Base-by-base conservation (phyloP, 2,113 vertebrate species). In the Mustela nigripes region DNA sequence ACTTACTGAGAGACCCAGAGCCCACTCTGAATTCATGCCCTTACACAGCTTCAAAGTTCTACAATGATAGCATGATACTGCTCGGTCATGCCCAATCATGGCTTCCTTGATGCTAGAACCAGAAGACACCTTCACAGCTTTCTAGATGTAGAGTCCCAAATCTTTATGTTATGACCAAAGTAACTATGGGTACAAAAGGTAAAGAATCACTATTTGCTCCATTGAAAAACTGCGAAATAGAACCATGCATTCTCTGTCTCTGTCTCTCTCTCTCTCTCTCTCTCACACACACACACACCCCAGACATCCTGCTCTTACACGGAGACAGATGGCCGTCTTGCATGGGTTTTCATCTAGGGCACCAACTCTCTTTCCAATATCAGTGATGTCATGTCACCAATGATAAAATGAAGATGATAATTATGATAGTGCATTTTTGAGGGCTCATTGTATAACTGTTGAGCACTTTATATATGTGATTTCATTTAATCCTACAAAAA, bases 391-490 rank as follows among this genome's bases (percentile, higher is more conserved):
- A 14, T 11, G 5, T 9, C 28, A 0, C 31, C 11, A 15, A 4
- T 26, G n/a, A 22, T 3, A 16, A 7, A 28, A 3, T 3, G 16
- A n/a, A 8, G 1, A 9, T 2, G 6, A 2, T 0, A 5, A 39
- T 12, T 45, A 18, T 4, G 28, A 33, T 0, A 3, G 4, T 8
- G 1, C 2, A 1, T 2, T 67, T 67, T 1, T 11, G 21, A 74
- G 24, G 18, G 9, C 26, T 42, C 16, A 1, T 45, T 24, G 28
- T 45, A 15, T 19, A 19, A 6, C 18, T 12, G 14, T 2, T 26
- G 7, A 15, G 1, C 24, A 21, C 4, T 6, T 7, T 10, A 5
- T 1, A 2, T 2, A 4, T 0, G 11, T 24, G 12, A 18, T 15
- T 81, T 33, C 39, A 8, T 24, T 36, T 10, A 63, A 14, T 24